Conservation (phyloP, 2,113 vertebrate genomes). For the Dipodomys merriami region DNA sequence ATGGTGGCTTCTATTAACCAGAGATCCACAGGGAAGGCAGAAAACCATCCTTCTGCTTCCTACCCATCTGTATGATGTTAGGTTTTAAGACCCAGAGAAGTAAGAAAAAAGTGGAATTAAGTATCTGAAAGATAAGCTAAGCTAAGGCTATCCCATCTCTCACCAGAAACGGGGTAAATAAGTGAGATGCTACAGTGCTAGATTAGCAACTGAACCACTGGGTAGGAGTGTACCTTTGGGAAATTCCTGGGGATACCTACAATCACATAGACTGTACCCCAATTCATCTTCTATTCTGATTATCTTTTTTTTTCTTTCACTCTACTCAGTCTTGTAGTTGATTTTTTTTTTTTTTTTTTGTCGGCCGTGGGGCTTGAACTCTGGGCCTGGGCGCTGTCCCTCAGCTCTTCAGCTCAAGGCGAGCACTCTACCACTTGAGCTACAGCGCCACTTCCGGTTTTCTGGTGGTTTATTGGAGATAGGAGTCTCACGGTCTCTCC, state of each 20-base stretch:
- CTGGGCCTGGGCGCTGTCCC: too few relatives aligned
- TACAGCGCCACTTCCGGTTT: too few relatives aligned
- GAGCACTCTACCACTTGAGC: too few relatives aligned
- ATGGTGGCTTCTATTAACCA: not conserved
- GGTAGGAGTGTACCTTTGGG: not conserved
- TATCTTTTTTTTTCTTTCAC: too few relatives aligned
- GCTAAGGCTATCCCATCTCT: not conserved
- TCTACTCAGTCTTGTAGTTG: too few relatives aligned
- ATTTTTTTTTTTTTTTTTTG: too few relatives aligned
- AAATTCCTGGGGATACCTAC: not conserved
- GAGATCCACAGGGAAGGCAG: not conserved
- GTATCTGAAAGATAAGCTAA: not conserved
- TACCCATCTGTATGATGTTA: not conserved
- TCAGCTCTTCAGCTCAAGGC: too few relatives aligned
- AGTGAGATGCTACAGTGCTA: not conserved
- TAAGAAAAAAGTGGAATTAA: constrained; percentile 1
- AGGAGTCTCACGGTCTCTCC: too few relatives aligned
- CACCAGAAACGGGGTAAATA: not conserved
- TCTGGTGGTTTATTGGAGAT: too few relatives aligned
- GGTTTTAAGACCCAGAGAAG: not conserved
- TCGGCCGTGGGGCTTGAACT: too few relatives aligned
- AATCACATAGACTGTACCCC: too few relatives aligned
- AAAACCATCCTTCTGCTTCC: not conserved
- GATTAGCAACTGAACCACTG: not conserved
- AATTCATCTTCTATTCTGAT: too few relatives aligned